Percentiles rank a stretch among this genome's conserved stretches.
phyloP scores from a whole-genome alignment of 2,888 invertebrate genomes.

The Drosophila monieri region DNA sequence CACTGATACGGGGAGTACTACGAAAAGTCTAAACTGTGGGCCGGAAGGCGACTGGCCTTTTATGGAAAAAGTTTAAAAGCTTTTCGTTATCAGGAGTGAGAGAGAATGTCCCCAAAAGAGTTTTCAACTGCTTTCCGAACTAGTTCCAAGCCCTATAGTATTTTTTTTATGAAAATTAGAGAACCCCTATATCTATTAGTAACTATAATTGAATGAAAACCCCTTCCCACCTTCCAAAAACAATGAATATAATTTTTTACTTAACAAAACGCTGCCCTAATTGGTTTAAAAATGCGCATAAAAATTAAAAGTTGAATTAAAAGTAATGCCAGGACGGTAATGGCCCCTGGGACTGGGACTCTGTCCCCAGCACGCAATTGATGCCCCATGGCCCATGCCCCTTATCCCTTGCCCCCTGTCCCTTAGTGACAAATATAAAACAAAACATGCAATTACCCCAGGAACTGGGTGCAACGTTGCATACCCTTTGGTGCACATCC shows the following conservation, averaged over 20 bases:
- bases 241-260: neutral
- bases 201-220: neutral
- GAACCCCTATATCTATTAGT: neutral
- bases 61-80: conserved; percentile 41
- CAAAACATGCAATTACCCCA: conserved; percentile 26
- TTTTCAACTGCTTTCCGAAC: neutral
- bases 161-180: too few species aligned
- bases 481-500: conserved; percentile 18
- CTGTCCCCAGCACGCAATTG: conserved; percentile 1
- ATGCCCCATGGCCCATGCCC: neutral
- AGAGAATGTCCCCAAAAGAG: conserved; percentile 14
- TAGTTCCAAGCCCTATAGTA: conserved; percentile 4
- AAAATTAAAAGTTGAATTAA: conserved; percentile 12
- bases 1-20: conserved; percentile 4
- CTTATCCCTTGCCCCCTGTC: neutral
- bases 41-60: conserved; percentile 34
- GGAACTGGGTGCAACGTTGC: neutral
- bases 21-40: conserved; percentile 10
- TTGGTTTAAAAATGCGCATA: conserved; percentile 10
- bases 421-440: conserved; percentile 12
- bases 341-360: neutral
- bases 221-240: neutral
- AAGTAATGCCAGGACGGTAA: neutral
- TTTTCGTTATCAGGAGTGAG: conserved; percentile 38
- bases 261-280: conserved; percentile 2